Conservation (phyloP, 1,140 invertebrate species). For the Aleiodes sp. region DNA sequence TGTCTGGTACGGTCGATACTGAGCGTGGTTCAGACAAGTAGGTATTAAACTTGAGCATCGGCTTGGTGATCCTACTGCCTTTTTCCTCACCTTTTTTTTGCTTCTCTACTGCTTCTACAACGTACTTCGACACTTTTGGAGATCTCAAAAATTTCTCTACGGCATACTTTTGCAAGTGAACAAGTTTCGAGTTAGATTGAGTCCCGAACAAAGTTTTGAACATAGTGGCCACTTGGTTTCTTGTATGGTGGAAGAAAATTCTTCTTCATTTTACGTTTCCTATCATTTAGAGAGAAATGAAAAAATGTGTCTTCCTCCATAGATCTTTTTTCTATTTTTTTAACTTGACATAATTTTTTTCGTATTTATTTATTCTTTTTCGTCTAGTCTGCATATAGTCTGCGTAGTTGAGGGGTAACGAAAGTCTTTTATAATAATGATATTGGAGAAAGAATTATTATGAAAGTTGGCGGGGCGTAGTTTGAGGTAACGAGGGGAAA, state of each 20-base stretch:
- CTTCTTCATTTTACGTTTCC: not conserved
- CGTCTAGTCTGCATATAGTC: not conserved
- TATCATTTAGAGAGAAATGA: too few relatives aligned
- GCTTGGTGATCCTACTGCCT: conserved; percentile 17
- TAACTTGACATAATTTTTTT: not conserved
- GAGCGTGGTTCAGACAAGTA: conserved; percentile 1
- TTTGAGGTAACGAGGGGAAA: conserved; percentile 49
- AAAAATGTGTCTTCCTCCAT: too few relatives aligned
- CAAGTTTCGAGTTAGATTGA: conserved; percentile 32
- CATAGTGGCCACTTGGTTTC: conserved; percentile 19
- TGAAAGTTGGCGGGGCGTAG: conserved; percentile 45
- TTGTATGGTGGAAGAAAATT: not conserved
- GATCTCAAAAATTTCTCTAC: conserved; percentile 33
- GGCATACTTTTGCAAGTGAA: conserved; percentile 27
- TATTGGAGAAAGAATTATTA: conserved; percentile 55
- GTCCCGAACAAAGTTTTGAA: conserved; percentile 23
- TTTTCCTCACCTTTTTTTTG: not conserved
- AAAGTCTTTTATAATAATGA: conserved; percentile 45
- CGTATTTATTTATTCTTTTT: too few relatives aligned
- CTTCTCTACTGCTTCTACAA: not conserved
- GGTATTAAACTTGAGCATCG: conserved; percentile 15
- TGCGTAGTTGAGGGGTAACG: not conserved
- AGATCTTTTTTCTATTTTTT: not conserved
- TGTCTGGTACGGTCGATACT: not conserved
- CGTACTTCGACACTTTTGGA: conserved; percentile 5